phyloP scores from a whole-genome alignment of 2,888 invertebrate genomes.

The Tetragnatha montana region DNA sequence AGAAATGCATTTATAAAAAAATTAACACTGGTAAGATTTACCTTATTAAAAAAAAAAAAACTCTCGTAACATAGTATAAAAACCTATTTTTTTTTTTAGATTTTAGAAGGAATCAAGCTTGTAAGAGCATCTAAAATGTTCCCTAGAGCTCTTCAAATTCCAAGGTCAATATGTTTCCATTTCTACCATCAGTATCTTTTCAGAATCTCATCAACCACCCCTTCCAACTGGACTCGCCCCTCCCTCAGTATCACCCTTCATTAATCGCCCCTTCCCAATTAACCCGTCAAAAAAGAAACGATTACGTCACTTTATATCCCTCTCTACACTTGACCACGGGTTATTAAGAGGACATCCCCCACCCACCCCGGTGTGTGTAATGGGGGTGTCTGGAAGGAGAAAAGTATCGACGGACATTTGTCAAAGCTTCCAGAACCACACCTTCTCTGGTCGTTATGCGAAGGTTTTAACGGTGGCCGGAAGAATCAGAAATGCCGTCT shows the following conservation, averaged over 20 bases:
- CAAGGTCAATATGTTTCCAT: background rate
- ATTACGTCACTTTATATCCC: constrained; percentile 18
- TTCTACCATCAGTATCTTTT: background rate
- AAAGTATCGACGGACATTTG: constrained; percentile 9
- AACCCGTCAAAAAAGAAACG: constrained; percentile 31
- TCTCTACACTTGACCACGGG: constrained; percentile 4
- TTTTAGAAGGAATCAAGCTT: background rate
- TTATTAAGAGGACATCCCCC: background rate
- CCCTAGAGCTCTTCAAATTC: background rate
- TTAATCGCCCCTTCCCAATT: constrained; percentile 4
- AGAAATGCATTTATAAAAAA: too few species aligned
- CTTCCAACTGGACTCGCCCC: background rate
- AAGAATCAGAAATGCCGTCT: constrained; percentile 3
- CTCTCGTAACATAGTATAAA: too few species aligned
- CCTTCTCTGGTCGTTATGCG: constrained; percentile 6
- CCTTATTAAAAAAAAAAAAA: background rate
- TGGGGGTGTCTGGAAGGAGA: constrained; percentile 4
- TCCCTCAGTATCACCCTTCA: background rate
- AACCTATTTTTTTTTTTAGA: too few species aligned
- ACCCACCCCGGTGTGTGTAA: constrained; percentile 15
- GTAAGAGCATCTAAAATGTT: background rate
- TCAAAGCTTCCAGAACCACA: constrained; percentile 2
- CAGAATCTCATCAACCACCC: background rate
- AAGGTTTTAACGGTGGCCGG: constrained; percentile 12
- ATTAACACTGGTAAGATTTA: too few species aligned